Percentiles rank a stretch among this genome's conserved stretches.
phyloP scores from a whole-genome alignment of 2,888 invertebrate species.

The Lycia hirtaria region DNA sequence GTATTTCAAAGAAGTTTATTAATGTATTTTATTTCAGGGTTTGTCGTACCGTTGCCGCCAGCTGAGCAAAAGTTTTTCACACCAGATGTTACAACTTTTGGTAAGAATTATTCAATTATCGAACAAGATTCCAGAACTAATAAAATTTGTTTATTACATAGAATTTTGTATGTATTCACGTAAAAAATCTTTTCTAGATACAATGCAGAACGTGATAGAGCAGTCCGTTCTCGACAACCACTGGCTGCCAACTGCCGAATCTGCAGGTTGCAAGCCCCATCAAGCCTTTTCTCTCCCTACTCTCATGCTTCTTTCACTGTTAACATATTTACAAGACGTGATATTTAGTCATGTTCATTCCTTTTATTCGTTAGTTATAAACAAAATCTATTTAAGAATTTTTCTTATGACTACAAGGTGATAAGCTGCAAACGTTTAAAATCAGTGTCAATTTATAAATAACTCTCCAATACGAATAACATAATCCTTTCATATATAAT shows the following conservation, averaged over 20 bases:
- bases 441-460: slow-evolving; percentile 50
- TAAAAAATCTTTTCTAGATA: slow-evolving; percentile 58
- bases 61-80: slow-evolving; percentile 80
- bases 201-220: slow-evolving; percentile 82
- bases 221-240: slow-evolving; percentile 83
- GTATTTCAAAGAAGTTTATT: neutral
- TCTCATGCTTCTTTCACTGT: slow-evolving; percentile 56
- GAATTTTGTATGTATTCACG: neutral
- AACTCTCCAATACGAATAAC: neutral
- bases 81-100: slow-evolving; percentile 79
- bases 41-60: slow-evolving; percentile 76
- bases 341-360: slow-evolving; percentile 51
- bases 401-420: slow-evolving; percentile 63
- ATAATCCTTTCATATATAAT: neutral
- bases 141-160: neutral
- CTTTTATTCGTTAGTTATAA: slow-evolving; percentile 45
- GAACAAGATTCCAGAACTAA: neutral
- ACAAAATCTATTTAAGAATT: slow-evolving; percentile 45
- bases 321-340: slow-evolving; percentile 58
- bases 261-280: slow-evolving; percentile 61
- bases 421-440: slow-evolving; percentile 59
- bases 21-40: slow-evolving; percentile 55
- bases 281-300: slow-evolving; percentile 60
- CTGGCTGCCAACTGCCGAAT: slow-evolving; percentile 80
- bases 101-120: slow-evolving; percentile 38